Evolutionary conservation across 1,140 invertebrate species (phyloP).

Genomic region (Neotoxoptera formosana): DNA sequence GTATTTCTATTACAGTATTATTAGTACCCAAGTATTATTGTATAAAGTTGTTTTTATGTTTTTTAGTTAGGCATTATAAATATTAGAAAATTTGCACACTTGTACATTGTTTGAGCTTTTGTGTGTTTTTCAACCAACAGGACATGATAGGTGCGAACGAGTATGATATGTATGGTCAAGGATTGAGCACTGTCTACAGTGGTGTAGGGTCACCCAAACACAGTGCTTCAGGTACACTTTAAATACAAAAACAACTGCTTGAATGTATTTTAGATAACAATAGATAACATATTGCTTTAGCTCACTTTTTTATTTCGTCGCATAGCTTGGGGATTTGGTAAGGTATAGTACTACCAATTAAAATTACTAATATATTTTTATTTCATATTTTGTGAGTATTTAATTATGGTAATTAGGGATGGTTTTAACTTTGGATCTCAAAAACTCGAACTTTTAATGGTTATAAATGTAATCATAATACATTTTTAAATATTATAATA

Average conservation of each 20-base stretch:
- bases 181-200: constrained; percentile 56
- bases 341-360: constrained; percentile 19
- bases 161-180: constrained; percentile 59
- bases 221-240: constrained; percentile 56
- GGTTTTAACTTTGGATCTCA: neutral
- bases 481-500: neutral
- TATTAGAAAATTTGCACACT: constrained; percentile 35
- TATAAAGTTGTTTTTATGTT: constrained; percentile 25
- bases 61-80: constrained; percentile 6
- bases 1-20: constrained; percentile 6
- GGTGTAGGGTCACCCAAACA: constrained; percentile 54
- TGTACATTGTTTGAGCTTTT: constrained; percentile 52
- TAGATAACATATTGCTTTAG: constrained; percentile 40
- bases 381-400: neutral
- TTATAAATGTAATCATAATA: neutral
- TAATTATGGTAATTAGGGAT: neutral
- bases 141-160: constrained; percentile 58
- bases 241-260: constrained; percentile 40
- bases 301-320: neutral
- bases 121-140: constrained; percentile 41
- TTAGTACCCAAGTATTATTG: neutral
- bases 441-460: neutral
- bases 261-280: neutral
- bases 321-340: constrained; percentile 20
- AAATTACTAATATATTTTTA: neutral